These are phyloP conservation scores for Hemitrygon akajei DNA, from an alignment of 2,797 vertebrate species.

Conservation along the genomic window DNA sequence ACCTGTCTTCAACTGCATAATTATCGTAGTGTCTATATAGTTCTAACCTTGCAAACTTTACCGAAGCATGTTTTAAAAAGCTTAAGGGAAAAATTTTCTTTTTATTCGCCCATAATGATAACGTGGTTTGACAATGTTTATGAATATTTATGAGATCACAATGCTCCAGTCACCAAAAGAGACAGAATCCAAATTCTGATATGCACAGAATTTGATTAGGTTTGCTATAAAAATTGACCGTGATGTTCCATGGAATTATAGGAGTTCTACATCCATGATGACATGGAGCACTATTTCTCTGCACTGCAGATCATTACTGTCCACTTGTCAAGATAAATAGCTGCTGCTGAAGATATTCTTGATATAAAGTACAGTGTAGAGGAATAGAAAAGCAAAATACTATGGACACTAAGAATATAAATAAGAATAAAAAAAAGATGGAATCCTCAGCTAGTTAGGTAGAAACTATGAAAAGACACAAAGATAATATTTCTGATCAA, in stretches of 20 bases:
- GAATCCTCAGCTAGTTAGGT: too few species aligned
- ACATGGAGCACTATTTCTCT: neutral
- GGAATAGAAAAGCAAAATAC: too few species aligned
- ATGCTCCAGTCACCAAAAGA: neutral
- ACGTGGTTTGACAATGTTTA: neutral
- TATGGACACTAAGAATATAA: too few species aligned
- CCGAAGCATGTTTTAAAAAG: neutral
- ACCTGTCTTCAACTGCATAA: neutral
- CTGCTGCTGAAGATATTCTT: neutral
- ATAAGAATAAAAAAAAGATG: too few species aligned
- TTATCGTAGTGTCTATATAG: neutral
- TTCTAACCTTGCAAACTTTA: neutral
- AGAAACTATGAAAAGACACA: too few species aligned
- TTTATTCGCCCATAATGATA: neutral
- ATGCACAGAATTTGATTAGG: neutral
- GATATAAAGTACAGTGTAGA: neutral
- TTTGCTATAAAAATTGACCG: neutral
- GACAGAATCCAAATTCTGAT: neutral
- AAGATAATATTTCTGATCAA: too few species aligned
- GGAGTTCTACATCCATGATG: neutral
- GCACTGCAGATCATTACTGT: neutral
- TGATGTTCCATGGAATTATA: neutral
- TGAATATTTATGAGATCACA: neutral
- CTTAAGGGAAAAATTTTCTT: neutral
- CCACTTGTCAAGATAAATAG: neutral